Percentiles rank a stretch among this genome's conserved stretches.
Conservation (phyloP, 2,113 vertebrate genomes). For the Rhynchomys soricoides region DNA sequence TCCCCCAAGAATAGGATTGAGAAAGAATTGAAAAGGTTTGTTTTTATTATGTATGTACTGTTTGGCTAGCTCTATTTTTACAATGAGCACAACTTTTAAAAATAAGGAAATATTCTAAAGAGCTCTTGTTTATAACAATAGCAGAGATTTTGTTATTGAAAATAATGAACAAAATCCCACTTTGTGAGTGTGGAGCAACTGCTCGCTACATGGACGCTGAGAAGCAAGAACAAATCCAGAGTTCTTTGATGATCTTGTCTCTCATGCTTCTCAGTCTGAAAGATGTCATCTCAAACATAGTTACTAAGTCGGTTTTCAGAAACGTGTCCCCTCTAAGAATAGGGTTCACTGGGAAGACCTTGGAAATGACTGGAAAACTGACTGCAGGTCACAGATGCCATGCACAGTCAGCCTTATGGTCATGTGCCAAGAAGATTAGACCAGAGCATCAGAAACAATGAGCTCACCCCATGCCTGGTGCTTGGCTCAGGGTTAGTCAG, state of each 20-base stretch:
- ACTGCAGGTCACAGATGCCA: conserved; percentile 27
- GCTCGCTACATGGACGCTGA: not conserved
- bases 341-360: conserved; percentile 54
- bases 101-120: conserved; percentile 58
- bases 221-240: not conserved
- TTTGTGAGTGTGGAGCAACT: conserved; percentile 49
- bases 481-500: conserved; percentile 4
- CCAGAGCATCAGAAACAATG: conserved; percentile 18
- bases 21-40: not conserved
- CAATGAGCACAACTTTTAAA: conserved; percentile 43
- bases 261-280: conserved; percentile 32
- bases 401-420: conserved; percentile 7
- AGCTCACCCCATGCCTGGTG: not conserved
- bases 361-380: conserved; percentile 58
- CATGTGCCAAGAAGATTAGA: not conserved
- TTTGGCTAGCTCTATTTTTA: not conserved
- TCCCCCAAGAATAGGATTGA: not conserved
- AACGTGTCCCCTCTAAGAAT: conserved; percentile 56
- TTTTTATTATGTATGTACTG: not conserved
- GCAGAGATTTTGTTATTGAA: conserved; percentile 34
- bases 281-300: conserved; percentile 65
- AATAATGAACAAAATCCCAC: conserved; percentile 60
- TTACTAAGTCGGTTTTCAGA: conserved; percentile 68
- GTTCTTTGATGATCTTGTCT: conserved; percentile 53
- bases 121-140: conserved; percentile 39